Base-by-base conservation (phyloP, 2,113 vertebrate genomes). In the Chaetura pelagica region DNA sequence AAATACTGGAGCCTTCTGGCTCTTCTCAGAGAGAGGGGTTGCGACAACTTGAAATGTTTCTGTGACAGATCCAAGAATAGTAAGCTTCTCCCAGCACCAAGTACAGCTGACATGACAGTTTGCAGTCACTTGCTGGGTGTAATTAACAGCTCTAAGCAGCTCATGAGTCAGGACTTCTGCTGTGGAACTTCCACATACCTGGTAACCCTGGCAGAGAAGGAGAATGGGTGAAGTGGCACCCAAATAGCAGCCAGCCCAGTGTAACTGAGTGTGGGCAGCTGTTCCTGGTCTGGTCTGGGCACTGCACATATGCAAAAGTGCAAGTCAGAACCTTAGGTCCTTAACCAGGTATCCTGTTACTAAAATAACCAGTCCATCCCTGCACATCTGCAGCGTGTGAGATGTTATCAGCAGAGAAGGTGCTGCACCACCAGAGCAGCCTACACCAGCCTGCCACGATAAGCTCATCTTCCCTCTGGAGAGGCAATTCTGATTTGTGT, bases 31-130 rank as follows among this genome's bases (percentile, higher is more conserved):
- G 71, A n/a, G 51, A 49, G 34, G 76, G 46, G 6, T 26, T 69
- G 38, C 15, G 52, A 72, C n/a, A 49, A 49, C 49, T 54, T 76
- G 74, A 73, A 76, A 57, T 30, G 59, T 30, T 91, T 71, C 54
- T 87, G 71, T 90, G 87, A 58, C 67, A 51, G 62, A 55, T 85
- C 93, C 95, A 96, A 89, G 71, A 89, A 75, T 5, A 91, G 91
- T 91, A 91, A 96, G 57, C 84, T 67, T 83, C 90, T 89, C 79
- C 51, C 74, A 83, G 75, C 67, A 69, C 35, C 21, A 21, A 62
- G 69, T 21, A 8, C 69, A 29, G 27, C 8, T 19, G 18, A 52
- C 64, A 48, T 69, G 71, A 64, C 46, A 66, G 71, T 59, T 82
- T 84, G 66, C 81, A 64, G 52, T 91, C 13, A 2, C 30, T 91